Base-by-base conservation (phyloP, 1,140 invertebrate genomes). In the Solen grandis region DNA sequence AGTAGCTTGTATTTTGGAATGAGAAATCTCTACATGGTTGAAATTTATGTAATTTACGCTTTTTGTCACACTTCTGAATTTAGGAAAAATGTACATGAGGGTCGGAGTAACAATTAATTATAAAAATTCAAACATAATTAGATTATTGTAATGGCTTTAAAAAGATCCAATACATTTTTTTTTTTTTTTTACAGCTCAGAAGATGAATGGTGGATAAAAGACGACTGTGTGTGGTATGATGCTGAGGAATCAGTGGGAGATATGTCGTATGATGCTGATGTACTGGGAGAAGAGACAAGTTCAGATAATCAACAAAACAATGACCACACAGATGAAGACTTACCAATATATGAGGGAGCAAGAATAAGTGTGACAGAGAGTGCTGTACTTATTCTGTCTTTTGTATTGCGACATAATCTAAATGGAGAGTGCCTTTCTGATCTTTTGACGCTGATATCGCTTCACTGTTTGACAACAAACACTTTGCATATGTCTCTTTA, bases 301-400 rank as follows among this genome's bases (percentile, higher is more conserved):
- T 19, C n/a, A 33, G 2, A 22, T 25, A 19, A 5, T 22, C 14
- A 60, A 16, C n/a, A 19, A 60, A 27, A 60, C 29, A 2, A 2
- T 27, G 13, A 27, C n/a, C 14, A 60, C 14, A 10, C 2, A 25
- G 57, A 60, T 59, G 55, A 25, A 22, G 57, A 60, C 14, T 16
- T 25, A 14, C 57, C 57, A 60, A 13, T 60, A 60, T 60, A 60
- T 27, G 29, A 60, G 16, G 57, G 57, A 16, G 57, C 57, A n/a
- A 25, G n/a, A 14, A 19, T 60, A 22, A 60, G n/a, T 60, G n/a
- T 60, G 16, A 27, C 57, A 1, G n/a, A 60, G 29, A 60, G 57
- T 60, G 57, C 57, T 22, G 29, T 60, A 22, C 57, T 60, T 13
- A n/a, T 60, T 25, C 29, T 60, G 57, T 22, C 57, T 1, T 60